Conservation (phyloP, 2,113 vertebrate genomes). For the Gulo gulo region DNA sequence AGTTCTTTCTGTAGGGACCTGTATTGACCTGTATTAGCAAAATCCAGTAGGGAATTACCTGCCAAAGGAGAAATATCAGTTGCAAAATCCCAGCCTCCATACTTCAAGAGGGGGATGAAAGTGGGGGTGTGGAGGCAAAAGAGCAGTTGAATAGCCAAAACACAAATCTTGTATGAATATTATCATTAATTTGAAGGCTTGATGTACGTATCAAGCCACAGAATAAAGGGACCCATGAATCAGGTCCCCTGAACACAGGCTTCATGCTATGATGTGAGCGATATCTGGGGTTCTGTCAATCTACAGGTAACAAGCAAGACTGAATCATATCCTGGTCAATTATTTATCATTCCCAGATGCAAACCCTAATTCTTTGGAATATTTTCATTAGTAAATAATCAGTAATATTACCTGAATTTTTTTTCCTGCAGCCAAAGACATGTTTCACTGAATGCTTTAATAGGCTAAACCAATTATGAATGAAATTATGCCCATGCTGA, state of each 20-base stretch:
- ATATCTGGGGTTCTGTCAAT: background rate
- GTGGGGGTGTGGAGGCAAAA: fast-evolving
- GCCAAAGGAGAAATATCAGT: background rate
- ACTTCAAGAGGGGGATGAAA: background rate
- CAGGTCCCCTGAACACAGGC: background rate
- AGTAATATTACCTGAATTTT: background rate
- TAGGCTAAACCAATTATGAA: background rate
- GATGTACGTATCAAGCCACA: background rate
- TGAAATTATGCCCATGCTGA: background rate
- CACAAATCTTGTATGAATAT: background rate
- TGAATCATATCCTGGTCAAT: background rate
- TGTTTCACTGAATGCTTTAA: background rate
- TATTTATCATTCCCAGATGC: background rate
- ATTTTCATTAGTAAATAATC: background rate
- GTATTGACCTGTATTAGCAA: background rate
- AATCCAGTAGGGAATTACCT: background rate
- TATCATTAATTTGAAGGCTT: background rate
- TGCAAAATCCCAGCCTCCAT: background rate
- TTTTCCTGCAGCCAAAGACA: background rate
- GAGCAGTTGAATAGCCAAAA: background rate
- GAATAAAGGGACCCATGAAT: background rate
- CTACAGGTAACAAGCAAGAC: background rate
- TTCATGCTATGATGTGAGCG: background rate
- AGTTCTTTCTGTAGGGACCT: background rate
- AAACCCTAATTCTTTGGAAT: background rate